Conservation (phyloP, 2,113 vertebrate species). For the Erythrocebus patas region DNA sequence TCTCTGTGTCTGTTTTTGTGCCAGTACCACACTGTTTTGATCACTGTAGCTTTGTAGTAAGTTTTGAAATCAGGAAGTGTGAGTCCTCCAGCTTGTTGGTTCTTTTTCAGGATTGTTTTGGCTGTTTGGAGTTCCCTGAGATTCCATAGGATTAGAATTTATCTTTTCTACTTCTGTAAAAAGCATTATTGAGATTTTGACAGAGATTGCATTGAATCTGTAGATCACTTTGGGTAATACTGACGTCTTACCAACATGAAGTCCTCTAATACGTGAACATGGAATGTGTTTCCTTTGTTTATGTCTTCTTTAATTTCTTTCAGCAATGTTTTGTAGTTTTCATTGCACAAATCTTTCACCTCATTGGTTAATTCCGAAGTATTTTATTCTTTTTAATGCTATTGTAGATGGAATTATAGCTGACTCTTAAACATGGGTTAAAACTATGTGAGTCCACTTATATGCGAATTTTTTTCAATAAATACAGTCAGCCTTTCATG, state of each 20-base stretch:
- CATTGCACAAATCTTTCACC: not conserved
- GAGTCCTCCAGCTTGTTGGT: not conserved
- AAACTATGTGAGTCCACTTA: not conserved
- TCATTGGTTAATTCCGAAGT: not conserved
- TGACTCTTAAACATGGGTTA: not conserved
- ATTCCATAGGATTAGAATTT: not conserved
- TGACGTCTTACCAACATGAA: not conserved
- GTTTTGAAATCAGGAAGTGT: not conserved
- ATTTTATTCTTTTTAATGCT: not conserved
- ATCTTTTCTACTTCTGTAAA: not conserved
- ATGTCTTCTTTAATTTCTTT: not conserved
- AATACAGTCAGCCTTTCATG: not conserved
- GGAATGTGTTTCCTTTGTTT: not conserved
- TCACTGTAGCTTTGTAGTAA: not conserved
- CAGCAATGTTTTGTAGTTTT: not conserved
- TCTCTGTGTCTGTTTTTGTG: not conserved
- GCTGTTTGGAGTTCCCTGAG: not conserved
- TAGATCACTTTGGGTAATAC: not conserved
- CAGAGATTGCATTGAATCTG: not conserved
- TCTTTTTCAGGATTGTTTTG: not conserved
- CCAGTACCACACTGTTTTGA: not conserved
- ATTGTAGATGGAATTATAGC: not conserved
- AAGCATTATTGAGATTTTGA: not conserved
- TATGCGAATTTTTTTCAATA: not conserved
- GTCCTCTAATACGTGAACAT: not conserved